Conservation (phyloP, 1,140 invertebrate genomes). For the Cotesia typhae region DNA sequence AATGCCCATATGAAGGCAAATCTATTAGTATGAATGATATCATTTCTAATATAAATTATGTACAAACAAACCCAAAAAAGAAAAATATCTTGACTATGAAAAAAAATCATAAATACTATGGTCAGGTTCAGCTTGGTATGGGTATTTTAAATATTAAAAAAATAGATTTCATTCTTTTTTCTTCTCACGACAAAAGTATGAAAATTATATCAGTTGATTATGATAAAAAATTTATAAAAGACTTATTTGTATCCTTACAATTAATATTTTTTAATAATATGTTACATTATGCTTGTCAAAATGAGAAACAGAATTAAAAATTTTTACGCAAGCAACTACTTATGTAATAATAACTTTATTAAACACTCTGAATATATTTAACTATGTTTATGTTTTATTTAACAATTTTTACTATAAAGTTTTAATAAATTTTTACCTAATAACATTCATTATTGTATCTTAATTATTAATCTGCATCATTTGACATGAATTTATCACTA, state of each 20-base stretch:
- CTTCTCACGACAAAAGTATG: background rate
- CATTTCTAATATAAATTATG: slow-evolving; percentile 5
- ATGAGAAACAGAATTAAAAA: background rate
- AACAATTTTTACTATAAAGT: too few relatives aligned
- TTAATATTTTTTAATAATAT: background rate
- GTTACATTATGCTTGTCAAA: background rate
- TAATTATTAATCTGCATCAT: too few relatives aligned
- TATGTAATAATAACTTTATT: background rate
- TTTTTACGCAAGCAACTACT: background rate
- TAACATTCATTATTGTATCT: too few relatives aligned
- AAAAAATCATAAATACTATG: background rate
- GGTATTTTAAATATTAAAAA: slow-evolving; percentile 6
- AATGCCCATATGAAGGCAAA: background rate
- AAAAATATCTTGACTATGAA: background rate
- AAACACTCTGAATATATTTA: background rate
- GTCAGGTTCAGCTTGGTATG: slow-evolving; percentile 1
- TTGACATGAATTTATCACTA: background rate
- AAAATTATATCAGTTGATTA: background rate
- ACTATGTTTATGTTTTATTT: too few relatives aligned
- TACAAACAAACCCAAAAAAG: background rate
- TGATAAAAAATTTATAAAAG: background rate
- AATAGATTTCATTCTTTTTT: background rate
- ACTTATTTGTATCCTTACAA: background rate
- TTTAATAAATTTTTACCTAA: too few relatives aligned
- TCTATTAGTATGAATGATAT: background rate